phyloP scores from a whole-genome alignment of 2,113 vertebrate species.

The Butorides virescens region DNA sequence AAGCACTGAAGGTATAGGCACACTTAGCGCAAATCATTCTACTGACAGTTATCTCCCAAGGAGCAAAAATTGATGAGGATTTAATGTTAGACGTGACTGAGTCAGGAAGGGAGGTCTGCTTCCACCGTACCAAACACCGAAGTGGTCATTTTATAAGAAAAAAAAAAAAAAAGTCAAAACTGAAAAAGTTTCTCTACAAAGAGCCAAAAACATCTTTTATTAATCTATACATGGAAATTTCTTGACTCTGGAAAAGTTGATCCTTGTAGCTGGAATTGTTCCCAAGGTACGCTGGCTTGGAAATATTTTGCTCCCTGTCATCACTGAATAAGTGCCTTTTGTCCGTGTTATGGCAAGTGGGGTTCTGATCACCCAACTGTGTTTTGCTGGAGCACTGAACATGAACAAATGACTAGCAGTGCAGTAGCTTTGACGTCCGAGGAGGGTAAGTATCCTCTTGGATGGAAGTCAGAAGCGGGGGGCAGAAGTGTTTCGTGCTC shows the following conservation, averaged over 20 bases:
- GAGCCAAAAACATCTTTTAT: neutral
- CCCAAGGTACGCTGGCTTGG: neutral
- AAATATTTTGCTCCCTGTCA: slow-evolving; percentile 11
- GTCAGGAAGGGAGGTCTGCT: neutral
- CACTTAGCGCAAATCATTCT: neutral
- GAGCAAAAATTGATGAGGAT: neutral
- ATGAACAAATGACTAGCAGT: neutral
- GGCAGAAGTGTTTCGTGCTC: neutral
- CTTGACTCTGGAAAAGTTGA: slow-evolving; percentile 29
- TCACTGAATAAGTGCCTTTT: neutral
- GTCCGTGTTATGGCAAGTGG: neutral
- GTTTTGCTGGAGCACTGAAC: neutral
- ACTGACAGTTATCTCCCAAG: neutral
- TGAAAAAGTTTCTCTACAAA: neutral
- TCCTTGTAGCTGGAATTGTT: slow-evolving; percentile 1
- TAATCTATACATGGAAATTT: neutral
- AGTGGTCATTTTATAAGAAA: neutral
- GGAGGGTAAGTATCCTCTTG: neutral
- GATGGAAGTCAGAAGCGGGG: neutral
- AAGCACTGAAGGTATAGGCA: neutral
- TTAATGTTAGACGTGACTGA: neutral
- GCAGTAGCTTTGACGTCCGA: neutral
- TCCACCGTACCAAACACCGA: neutral
- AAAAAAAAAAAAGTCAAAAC: neutral
- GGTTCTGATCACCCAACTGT: neutral